Conservation (phyloP, 2,888 invertebrate genomes). For the Nasonovia ribisnigri region DNA sequence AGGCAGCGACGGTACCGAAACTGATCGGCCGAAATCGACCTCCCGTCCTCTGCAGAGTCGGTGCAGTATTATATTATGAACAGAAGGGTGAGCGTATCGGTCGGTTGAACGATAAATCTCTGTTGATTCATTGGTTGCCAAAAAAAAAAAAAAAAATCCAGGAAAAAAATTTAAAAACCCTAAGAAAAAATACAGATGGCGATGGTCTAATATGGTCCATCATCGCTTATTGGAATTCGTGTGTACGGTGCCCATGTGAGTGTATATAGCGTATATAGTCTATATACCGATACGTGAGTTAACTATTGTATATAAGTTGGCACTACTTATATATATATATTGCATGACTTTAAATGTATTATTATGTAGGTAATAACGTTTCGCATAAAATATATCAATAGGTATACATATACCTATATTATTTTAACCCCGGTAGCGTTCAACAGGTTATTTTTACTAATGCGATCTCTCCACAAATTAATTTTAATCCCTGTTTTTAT, state of each 20-base stretch:
- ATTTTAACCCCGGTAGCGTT: background rate
- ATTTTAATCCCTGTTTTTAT: background rate
- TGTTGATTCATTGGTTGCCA: slow-evolving; percentile 50
- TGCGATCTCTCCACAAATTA: background rate
- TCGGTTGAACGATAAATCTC: slow-evolving; percentile 39
- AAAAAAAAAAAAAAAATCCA: slow-evolving; percentile 13
- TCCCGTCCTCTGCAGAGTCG: background rate
- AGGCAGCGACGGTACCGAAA: slow-evolving; percentile 15
- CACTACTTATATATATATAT: background rate
- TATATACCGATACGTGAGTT: background rate
- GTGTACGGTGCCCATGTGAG: background rate
- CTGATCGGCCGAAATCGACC: slow-evolving; percentile 62
- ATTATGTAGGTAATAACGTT: background rate
- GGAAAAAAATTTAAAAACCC: background rate
- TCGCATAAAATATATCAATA: background rate
- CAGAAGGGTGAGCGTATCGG: slow-evolving; percentile 19
- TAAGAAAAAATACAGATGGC: slow-evolving; percentile 50
- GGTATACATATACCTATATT: background rate
- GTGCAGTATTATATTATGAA: background rate
- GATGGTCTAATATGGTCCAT: slow-evolving; percentile 10
- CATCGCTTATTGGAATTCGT: slow-evolving; percentile 42
- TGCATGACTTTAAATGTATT: background rate
- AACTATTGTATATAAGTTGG: background rate
- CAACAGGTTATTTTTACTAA: background rate
- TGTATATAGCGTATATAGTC: background rate